Base-by-base conservation (phyloP, 1,140 invertebrate species). In the Plutomurus gul region DNA sequence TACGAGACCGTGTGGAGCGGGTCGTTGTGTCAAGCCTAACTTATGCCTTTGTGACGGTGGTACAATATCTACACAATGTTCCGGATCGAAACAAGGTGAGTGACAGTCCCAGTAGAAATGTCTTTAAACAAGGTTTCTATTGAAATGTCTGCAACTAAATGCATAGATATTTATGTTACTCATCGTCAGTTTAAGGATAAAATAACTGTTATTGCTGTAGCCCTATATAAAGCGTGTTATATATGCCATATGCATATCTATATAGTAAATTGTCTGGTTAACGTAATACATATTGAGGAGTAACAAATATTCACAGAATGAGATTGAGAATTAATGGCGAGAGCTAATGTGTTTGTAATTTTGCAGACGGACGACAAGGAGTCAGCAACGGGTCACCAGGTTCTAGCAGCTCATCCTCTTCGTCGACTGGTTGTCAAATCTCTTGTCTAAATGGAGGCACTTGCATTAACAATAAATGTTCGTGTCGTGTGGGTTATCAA, bases 21-120 rank as follows among this genome's bases (percentile, higher is more conserved):
- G 93, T 30, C 88, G 90, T 70, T 96, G 94, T 84, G 90, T 95
- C 40, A 91, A 91, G 82, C 94, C 94, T 1, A 95, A 95, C 86
- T 87, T 94, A 77, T 96, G 94, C 86, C 87, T 92, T 18, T 95
- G 94, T 85, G 89, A 92, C 6, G 90, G 90, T 40, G 91, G 91
- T 22, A 85, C 87, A 0, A 88, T 91, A 43, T 87, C 89, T 16
- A 70, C 80, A 89, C 75, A 85, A 82, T 72, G 75, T 43, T 51
- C 80, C 46, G 56, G 83, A 78, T 79, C 79, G 37, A 71, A 85
- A 85, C 70, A 65, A 65, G 56, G 56, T 65, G 27, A 65, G n/a
- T n/a, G n/a, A n/a, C n/a, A n/a, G n/a, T n/a, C n/a, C n/a, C n/a
- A n/a, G n/a, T n/a, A n/a, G n/a, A n/a, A n/a, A n/a, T n/a, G n/a